These are phyloP conservation scores for Galbula dea DNA, from an alignment of 2,113 vertebrate species.

Conservation along the genomic window DNA sequence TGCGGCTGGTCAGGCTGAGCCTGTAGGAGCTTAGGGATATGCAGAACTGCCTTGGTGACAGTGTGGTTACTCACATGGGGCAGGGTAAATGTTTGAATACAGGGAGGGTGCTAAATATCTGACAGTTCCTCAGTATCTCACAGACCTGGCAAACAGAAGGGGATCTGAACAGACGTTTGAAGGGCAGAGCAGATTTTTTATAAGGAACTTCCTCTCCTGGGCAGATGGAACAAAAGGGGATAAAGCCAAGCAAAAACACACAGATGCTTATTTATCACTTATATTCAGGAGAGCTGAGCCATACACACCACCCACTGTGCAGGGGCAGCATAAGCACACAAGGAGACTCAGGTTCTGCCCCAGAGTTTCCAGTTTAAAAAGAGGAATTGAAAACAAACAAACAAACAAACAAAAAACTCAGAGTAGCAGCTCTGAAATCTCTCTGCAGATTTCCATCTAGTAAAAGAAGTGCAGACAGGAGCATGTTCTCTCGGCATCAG, in stretches of 20 bases:
- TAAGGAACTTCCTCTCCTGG: constrained; percentile 6
- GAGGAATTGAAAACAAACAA: neutral
- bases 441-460: constrained; percentile 57
- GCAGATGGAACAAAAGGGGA: neutral
- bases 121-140: neutral
- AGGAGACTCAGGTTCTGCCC: neutral
- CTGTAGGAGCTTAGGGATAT: neutral
- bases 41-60: neutral
- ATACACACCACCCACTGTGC: neutral
- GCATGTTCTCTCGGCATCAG: constrained; percentile 58
- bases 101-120: neutral
- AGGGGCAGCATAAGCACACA: neutral
- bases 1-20: neutral
- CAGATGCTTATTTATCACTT: neutral
- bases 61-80: neutral
- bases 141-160: neutral
- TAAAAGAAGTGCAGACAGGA: constrained; percentile 52
- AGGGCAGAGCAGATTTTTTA: neutral
- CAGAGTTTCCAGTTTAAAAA: neutral
- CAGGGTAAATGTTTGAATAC: neutral
- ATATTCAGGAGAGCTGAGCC: neutral
- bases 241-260: constrained; percentile 13
- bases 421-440: constrained; percentile 10
- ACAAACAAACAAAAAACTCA: neutral
- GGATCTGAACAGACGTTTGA: neutral